A percentile compares a stretch with the other conserved stretches of the same genome.
Evolutionary conservation across 1,140 invertebrate genomes (phyloP).

Genomic region (Drosophila varians): DNA sequence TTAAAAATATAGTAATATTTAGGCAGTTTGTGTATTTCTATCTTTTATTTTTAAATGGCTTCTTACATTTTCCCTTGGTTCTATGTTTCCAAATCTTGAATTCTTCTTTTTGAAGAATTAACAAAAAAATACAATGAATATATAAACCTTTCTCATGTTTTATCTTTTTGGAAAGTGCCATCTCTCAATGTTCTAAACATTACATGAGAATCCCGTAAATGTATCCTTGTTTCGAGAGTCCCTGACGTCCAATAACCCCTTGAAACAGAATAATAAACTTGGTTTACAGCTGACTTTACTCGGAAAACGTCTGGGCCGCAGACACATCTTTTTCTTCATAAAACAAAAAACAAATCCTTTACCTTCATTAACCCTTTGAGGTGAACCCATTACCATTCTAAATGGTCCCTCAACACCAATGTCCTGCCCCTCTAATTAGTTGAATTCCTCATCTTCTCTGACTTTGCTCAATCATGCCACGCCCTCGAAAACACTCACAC

Average conservation of each 20-base stretch:
- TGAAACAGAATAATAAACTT: conserved; percentile 21
- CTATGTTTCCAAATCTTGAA: too few relatives aligned
- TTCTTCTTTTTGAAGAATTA: too few relatives aligned
- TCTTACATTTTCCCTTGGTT: too few relatives aligned
- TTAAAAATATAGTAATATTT: too few relatives aligned
- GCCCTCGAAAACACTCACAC: conserved; percentile 24
- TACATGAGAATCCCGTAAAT: too few relatives aligned
- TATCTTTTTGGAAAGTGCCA: background rate
- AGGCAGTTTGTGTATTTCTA: too few relatives aligned
- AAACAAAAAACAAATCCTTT: conserved; percentile 7
- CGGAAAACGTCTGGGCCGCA: conserved; percentile 4
- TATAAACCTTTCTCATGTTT: background rate
- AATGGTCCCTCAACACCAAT: conserved; percentile 36
- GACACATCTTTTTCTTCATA: conserved; percentile 19
- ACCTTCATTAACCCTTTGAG: conserved; percentile 35
- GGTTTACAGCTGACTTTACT: conserved; percentile 26
- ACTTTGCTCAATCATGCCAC: conserved; percentile 48
- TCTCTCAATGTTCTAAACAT: background rate
- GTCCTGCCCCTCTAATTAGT: conserved; percentile 69
- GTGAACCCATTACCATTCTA: conserved; percentile 39
- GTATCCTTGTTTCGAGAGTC: conserved; percentile 11
- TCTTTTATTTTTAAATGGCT: too few relatives aligned
- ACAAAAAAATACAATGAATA: too few relatives aligned
- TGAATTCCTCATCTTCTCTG: conserved; percentile 52
- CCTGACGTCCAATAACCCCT: conserved; percentile 49